Evolutionary conservation across 2,888 invertebrate genomes (phyloP).

Genomic region (Sarcophaga caerulescens): DNA sequence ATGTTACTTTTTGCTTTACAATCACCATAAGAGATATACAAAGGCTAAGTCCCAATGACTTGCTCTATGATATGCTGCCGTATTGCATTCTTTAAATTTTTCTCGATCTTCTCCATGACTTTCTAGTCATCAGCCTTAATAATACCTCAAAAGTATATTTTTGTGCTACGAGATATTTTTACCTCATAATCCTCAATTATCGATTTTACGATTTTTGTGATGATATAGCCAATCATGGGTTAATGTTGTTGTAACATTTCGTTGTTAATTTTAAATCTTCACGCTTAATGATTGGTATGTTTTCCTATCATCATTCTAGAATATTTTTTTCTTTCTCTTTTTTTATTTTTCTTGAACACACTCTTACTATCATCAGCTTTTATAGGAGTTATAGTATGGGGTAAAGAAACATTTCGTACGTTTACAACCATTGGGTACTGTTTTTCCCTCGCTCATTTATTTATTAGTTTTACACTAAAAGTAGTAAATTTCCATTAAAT

Average conservation of each 20-base stretch:
- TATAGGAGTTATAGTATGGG: neutral
- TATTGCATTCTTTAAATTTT: too few relatives aligned
- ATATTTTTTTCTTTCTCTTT: neutral
- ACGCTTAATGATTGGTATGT: neutral
- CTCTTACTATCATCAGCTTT: slow-evolving; percentile 2
- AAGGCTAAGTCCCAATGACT: too few relatives aligned
- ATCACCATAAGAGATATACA: too few relatives aligned
- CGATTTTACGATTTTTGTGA: slow-evolving; percentile 3
- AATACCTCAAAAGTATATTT: too few relatives aligned
- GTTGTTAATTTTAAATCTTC: too few relatives aligned
- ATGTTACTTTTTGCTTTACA: too few relatives aligned
- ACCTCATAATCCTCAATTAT: neutral
- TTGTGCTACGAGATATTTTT: too few relatives aligned
- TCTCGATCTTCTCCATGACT: too few relatives aligned
- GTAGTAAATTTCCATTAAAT: slow-evolving; percentile 80
- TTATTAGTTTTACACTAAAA: slow-evolving; percentile 62
- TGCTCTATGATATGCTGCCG: too few relatives aligned
- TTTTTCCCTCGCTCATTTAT: slow-evolving; percentile 1
- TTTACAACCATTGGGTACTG: too few relatives aligned
- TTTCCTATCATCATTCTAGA: neutral
- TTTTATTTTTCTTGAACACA: neutral
- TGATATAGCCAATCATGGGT: neutral
- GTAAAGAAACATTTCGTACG: too few relatives aligned
- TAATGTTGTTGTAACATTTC: slow-evolving; percentile 12
- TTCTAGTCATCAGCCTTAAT: too few relatives aligned